phyloP scores from a whole-genome alignment of 2,888 invertebrate genomes.

The Clusia tigrina region DNA sequence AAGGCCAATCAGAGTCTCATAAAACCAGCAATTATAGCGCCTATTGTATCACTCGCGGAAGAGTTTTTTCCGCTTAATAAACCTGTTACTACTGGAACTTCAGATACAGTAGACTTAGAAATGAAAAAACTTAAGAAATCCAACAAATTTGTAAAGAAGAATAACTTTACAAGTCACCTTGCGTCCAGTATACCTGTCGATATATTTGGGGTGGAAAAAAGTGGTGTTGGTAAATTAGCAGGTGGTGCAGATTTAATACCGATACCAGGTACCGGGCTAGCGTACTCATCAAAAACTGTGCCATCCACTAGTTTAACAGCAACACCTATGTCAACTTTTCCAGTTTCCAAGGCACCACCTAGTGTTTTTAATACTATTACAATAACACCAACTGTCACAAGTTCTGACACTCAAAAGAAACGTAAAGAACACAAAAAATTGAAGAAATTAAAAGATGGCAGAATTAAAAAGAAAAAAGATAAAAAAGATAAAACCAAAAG shows the following conservation, averaged over 20 bases:
- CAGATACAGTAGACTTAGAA: background rate
- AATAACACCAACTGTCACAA: slow-evolving; percentile 37
- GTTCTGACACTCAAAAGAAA: slow-evolving; percentile 31
- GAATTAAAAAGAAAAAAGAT: slow-evolving; percentile 74
- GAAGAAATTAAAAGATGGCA: slow-evolving; percentile 72
- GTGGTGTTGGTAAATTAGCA: slow-evolving; percentile 44
- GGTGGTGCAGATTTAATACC: slow-evolving; percentile 60
- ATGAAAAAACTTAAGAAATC: slow-evolving; percentile 26
- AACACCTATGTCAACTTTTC: background rate
- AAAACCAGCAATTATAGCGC: slow-evolving; percentile 12
- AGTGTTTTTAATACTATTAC: slow-evolving; percentile 44
- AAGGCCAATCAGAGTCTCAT: slow-evolving; percentile 7
- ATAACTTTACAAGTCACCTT: background rate
- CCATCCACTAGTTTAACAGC: slow-evolving; percentile 48
- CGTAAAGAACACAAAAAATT: slow-evolving; percentile 73
- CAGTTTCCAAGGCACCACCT: slow-evolving; percentile 2
- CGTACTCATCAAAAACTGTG: slow-evolving; percentile 47
- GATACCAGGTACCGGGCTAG: slow-evolving; percentile 45
- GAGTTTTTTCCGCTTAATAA: slow-evolving; percentile 33
- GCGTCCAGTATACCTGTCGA: background rate
- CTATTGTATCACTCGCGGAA: slow-evolving; percentile 20
- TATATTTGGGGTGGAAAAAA: background rate
- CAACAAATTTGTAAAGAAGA: slow-evolving; percentile 21
- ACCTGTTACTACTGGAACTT: background rate
- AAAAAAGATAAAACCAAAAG: slow-evolving; percentile 73